Percentiles rank a stretch among this genome's conserved stretches.
Conservation (phyloP, 2,113 vertebrate genomes). For the Caretta caretta region DNA sequence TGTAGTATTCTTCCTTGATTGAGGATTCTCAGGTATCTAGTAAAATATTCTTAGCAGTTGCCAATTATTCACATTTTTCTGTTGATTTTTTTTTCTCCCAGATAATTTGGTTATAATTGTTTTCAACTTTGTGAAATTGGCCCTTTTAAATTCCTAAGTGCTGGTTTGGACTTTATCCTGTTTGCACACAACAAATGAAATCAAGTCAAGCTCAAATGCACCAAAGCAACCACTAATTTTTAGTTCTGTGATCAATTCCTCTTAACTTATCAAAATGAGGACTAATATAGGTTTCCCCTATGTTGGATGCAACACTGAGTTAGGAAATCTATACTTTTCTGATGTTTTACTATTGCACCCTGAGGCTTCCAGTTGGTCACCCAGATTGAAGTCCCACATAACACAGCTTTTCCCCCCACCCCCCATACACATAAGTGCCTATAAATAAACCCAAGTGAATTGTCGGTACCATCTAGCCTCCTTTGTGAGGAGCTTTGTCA, state of each 20-base stretch:
- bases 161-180: too few relatives aligned
- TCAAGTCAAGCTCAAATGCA: too few relatives aligned
- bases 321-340: neutral
- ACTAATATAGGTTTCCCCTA: neutral
- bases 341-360: neutral
- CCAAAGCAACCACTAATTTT: too few relatives aligned
- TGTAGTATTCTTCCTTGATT: neutral
- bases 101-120: too few relatives aligned
- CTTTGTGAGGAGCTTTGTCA: slow-evolving; percentile 37
- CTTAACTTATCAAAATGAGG: neutral
- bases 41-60: too few relatives aligned
- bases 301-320: neutral
- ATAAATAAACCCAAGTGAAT: slow-evolving; percentile 34
- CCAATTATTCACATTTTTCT: too few relatives aligned
- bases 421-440: neutral
- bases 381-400: neutral
- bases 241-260: neutral
- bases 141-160: too few relatives aligned
- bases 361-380: neutral
- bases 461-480: neutral
- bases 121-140: too few relatives aligned
- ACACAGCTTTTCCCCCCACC: neutral
- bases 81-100: too few relatives aligned
- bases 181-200: too few relatives aligned
- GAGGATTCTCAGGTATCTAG: neutral